These are phyloP conservation scores for Taphrorychus bicolor DNA, from an alignment of 2,888 invertebrate genomes.

Conservation along the genomic window DNA sequence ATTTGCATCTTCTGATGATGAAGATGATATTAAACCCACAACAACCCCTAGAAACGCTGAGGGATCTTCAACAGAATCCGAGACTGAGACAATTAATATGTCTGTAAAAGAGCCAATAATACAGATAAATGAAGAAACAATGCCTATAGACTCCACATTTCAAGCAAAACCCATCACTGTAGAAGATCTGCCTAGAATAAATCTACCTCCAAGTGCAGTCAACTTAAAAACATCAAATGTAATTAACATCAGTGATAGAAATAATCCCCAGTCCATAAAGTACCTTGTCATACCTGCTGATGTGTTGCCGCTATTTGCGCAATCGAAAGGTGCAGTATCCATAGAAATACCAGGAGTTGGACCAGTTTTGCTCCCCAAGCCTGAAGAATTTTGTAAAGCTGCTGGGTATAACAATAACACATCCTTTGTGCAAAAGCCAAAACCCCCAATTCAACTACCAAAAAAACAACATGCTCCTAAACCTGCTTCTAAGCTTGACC, in stretches of 20 bases:
- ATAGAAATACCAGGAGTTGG: constrained; percentile 44
- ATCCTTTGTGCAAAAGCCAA: background rate
- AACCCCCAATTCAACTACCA: too few relatives aligned
- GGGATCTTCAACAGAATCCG: too few relatives aligned
- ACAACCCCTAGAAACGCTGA: too few relatives aligned
- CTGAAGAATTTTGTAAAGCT: constrained; percentile 22
- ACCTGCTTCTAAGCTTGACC: constrained; percentile 10
- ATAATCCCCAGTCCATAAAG: constrained; percentile 8
- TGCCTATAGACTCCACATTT: too few relatives aligned
- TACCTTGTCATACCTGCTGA: constrained; percentile 42
- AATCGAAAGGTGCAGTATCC: constrained; percentile 37
- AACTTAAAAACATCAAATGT: background rate
- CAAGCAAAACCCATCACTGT: background rate
- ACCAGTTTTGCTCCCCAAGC: constrained; percentile 40
- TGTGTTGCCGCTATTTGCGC: constrained; percentile 37
- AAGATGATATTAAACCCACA: too few relatives aligned
- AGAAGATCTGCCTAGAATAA: background rate
- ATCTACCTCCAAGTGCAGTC: background rate
- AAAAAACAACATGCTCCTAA: background rate
- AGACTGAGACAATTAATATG: too few relatives aligned
- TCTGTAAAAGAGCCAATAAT: too few relatives aligned
- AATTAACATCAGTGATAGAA: background rate
- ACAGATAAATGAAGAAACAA: too few relatives aligned
- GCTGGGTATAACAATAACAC: background rate
- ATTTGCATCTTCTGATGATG: constrained; percentile 20